Conservation (phyloP, 2,797 vertebrate species). For the Stomatorhinus walkeri region DNA sequence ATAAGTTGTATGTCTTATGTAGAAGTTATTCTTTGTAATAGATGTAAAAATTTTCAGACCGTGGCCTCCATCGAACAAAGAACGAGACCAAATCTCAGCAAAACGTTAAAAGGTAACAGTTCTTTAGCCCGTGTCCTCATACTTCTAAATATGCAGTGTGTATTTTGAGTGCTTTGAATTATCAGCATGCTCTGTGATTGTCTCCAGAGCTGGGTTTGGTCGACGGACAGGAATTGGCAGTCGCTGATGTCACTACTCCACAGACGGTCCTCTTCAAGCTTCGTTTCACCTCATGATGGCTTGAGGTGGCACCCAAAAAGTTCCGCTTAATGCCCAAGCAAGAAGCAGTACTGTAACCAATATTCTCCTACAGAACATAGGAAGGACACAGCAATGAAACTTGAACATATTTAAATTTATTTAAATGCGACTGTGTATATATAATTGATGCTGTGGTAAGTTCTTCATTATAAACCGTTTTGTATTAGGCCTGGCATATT, state of each 20-base stretch:
- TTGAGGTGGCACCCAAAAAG: background rate
- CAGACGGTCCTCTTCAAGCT: conserved; percentile 89
- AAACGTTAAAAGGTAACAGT: conserved; percentile 75
- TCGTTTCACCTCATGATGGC: conserved; percentile 71
- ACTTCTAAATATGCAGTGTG: background rate
- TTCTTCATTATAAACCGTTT: conserved; percentile 2
- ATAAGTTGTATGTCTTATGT: background rate
- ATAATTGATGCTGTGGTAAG: conserved; percentile 15
- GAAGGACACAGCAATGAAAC: conserved; percentile 9
- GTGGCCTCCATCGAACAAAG: conserved; percentile 86
- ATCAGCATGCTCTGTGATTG: background rate
- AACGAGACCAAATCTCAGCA: conserved; percentile 84
- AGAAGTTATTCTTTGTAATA: conserved; percentile 27
- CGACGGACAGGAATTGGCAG: conserved; percentile 81
- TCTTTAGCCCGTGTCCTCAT: background rate
- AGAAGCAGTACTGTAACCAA: background rate
- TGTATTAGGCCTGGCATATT: background rate
- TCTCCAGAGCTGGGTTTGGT: conserved; percentile 74
- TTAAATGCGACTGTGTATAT: conserved; percentile 28
- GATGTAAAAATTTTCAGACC: conserved; percentile 51
- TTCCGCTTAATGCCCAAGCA: conserved; percentile 6
- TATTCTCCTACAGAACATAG: background rate
- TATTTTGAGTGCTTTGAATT: background rate
- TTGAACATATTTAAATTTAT: conserved; percentile 31
- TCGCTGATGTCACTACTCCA: conserved; percentile 84